These are phyloP conservation scores for Gadopsis bispinosus DNA, from an alignment of 2,797 vertebrate genomes.

Conservation along the genomic window DNA sequence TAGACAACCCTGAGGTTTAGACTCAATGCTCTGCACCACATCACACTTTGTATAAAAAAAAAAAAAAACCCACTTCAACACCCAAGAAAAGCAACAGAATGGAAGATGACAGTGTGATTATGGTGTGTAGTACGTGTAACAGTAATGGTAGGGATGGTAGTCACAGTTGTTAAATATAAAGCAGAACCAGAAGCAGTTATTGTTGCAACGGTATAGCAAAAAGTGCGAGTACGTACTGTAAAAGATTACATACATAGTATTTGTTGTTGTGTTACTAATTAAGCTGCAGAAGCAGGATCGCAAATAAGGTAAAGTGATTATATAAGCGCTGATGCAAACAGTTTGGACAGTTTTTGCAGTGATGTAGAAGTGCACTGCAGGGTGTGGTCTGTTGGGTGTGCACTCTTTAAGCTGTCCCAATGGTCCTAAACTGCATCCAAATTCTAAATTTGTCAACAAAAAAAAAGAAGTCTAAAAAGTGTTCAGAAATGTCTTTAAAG, in stretches of 20 bases:
- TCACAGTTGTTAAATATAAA: constrained; percentile 14
- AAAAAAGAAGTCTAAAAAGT: not conserved
- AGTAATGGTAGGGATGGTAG: not conserved
- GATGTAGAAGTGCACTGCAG: not conserved
- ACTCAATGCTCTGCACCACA: not conserved
- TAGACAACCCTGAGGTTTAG: constrained; percentile 37
- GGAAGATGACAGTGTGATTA: constrained; percentile 31
- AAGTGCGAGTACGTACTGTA: not conserved
- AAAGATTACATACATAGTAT: not conserved
- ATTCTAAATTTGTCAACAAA: no score
- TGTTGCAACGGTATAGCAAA: not conserved
- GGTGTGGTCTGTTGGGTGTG: not conserved
- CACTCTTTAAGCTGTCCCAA: not conserved
- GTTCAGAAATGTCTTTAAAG: not conserved
- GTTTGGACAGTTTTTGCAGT: not conserved
- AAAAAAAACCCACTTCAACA: constrained; percentile 22
- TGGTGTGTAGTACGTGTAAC: not conserved
- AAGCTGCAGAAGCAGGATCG: not conserved
- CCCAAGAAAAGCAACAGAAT: not conserved
- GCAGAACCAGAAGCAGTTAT: not conserved
- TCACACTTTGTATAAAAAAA: not conserved
- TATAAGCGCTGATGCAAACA: not conserved
- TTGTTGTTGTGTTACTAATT: not conserved
- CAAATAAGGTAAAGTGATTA: no score
- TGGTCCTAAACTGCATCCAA: not conserved